These are phyloP conservation scores for Heliocidaris tuberculata DNA, from an alignment of 35 echinoderm and acorn worm species.

Conservation along the genomic window DNA sequence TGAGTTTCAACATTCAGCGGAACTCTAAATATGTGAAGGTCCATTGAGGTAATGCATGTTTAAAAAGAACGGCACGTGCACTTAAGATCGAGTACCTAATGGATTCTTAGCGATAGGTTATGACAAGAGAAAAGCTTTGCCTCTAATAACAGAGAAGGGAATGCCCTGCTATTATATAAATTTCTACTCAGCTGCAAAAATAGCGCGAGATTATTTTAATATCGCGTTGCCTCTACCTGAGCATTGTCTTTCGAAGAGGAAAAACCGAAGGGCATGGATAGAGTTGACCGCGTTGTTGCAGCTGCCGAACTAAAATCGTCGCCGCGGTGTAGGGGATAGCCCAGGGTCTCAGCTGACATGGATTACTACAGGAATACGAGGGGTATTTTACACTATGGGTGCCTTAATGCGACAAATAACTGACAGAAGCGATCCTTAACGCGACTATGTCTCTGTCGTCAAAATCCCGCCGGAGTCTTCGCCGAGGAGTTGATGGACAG, in stretches of 20 bases:
- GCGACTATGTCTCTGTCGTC: not conserved
- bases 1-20: too few species aligned
- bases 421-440: not conserved
- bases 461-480: not conserved
- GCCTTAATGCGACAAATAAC: slow-evolving; percentile 3
- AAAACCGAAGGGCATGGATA: not conserved
- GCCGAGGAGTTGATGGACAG: not conserved
- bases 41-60: not conserved
- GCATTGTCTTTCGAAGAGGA: not conserved
- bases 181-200: not conserved
- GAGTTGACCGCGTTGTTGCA: not conserved
- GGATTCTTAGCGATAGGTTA: not conserved
- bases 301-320: not conserved
- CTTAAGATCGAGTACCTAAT: not conserved
- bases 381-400: not conserved
- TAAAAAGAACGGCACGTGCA: not conserved
- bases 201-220: not conserved
- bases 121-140: not conserved
- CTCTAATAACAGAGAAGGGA: not conserved
- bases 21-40: too few species aligned
- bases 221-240: not conserved
- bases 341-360: not conserved
- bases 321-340: not conserved
- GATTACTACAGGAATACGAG: not conserved
- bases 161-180: not conserved